These are phyloP conservation scores for Uloborus plumipes DNA, from an alignment of 2,888 invertebrate species.

Conservation along the genomic window DNA sequence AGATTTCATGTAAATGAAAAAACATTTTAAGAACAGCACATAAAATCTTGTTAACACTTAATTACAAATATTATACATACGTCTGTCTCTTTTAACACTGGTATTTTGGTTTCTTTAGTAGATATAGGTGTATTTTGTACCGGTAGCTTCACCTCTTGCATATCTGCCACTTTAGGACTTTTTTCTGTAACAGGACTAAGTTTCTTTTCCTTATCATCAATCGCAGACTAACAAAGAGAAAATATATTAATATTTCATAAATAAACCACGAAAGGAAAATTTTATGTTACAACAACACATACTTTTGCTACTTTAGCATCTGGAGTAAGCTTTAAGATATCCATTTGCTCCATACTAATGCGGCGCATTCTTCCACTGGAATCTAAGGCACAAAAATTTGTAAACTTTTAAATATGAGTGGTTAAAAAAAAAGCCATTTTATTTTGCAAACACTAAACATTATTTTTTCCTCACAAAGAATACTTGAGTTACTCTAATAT, in stretches of 20 bases:
- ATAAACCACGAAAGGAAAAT: neutral
- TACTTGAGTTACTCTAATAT: too few relatives aligned
- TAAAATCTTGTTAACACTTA: too few relatives aligned
- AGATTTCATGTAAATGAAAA: too few relatives aligned
- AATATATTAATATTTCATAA: neutral
- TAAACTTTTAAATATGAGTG: neutral
- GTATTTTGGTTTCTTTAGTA: constrained; percentile 18
- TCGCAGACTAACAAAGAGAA: constrained; percentile 14
- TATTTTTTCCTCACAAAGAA: too few relatives aligned
- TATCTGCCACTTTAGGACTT: neutral
- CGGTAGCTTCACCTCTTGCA: constrained; percentile 25
- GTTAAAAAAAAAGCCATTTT: too few relatives aligned
- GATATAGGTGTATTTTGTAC: constrained; percentile 6
- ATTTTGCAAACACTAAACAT: too few relatives aligned
- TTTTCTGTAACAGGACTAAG: constrained; percentile 49
- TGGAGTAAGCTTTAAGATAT: constrained; percentile 88
- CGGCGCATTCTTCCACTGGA: constrained; percentile 60
- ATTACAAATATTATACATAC: neutral
- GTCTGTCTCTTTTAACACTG: constrained; percentile 3
- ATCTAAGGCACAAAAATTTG: constrained; percentile 23
- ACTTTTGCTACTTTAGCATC: constrained; percentile 76
- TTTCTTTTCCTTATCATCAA: constrained; percentile 32
- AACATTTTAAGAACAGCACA: too few relatives aligned
- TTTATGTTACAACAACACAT: neutral
- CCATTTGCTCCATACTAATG: constrained; percentile 93